Evolutionary conservation across 2,888 invertebrate genomes (phyloP), one percentile per base, ranked within the genome.

Genomic region (Gonocerus acuteangulatus): DNA sequence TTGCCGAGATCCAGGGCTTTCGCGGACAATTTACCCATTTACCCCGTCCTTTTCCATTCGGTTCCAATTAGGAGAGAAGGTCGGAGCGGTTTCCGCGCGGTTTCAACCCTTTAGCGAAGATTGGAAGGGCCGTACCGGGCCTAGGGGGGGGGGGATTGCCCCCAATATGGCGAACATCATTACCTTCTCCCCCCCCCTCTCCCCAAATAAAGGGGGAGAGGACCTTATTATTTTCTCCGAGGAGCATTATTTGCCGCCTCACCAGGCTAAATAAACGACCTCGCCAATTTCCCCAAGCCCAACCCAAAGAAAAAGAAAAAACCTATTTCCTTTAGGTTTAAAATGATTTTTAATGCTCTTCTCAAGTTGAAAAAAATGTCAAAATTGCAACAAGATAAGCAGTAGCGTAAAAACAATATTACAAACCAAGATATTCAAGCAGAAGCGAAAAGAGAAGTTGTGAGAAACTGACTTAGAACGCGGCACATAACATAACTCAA

Each of bases 61-160:
- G 49, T 7, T 57, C 47, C 61, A 51, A 57, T 57, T 57, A 57
- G 57, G 57, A 44, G 51, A 27, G 36, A 19, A 9, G 39, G n/a
- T 7, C 47, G 45, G 48, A 56, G 58, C 51, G 64, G 61, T 64
- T 64, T 64, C 64, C 64, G 64, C 64, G 56, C 64, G 64, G 48
- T 45, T 64, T 57, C 59, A 64, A 64, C 64, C 64, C 64, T 64
- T 64, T 64, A 61, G 62, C 42, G 54, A 44, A 64, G 64, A 64
- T 64, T 64, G 64, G 61, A 54, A 42, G 23, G 22, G 34, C 34
- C 19, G 34, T 21, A 32, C 15, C 11, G 15, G 15, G 6, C 11
- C 11, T 7, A 15, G 15, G 21, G 13, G 13, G 47, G 47, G 47
- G 18, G 39, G 15, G 42, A 54, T 54, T 54, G 42, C 49, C 49